Evolutionary conservation across 1,140 invertebrate genomes (phyloP).

Genomic region (Phenacoccus solenopsis): DNA sequence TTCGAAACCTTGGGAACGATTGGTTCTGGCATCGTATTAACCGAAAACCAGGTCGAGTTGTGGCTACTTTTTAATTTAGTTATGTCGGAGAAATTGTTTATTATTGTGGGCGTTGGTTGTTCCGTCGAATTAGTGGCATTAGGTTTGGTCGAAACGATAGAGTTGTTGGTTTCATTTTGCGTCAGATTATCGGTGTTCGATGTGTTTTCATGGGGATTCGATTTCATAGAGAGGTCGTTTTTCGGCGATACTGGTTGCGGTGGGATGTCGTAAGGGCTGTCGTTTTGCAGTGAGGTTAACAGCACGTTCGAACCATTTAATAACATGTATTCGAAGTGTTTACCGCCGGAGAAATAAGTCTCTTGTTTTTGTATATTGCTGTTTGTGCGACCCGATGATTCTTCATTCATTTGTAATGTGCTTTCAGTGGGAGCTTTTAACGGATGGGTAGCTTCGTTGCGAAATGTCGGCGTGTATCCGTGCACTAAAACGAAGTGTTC

Average conservation of each 20-base stretch:
- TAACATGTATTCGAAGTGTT: neutral
- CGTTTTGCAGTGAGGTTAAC: slow-evolving; percentile 2
- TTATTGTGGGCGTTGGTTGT: neutral
- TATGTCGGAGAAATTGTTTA: neutral
- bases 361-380: slow-evolving; percentile 12
- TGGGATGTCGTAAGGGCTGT: neutral
- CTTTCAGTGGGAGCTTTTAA: slow-evolving; percentile 20
- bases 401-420: slow-evolving; percentile 16
- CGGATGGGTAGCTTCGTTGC: slow-evolving; percentile 22
- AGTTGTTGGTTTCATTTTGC: neutral
- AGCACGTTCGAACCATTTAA: neutral
- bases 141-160: neutral
- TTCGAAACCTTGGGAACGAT: neutral
- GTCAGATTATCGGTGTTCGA: neutral
- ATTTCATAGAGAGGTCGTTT: neutral
- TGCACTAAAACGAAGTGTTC: neutral
- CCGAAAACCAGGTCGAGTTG: neutral
- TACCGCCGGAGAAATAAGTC: neutral
- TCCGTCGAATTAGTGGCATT: neutral
- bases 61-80: neutral
- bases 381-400: slow-evolving; percentile 12
- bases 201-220: neutral
- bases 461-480: slow-evolving; percentile 16
- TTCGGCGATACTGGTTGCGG: neutral
- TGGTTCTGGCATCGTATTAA: slow-evolving; percentile 3